Evolutionary conservation across 2,113 vertebrate genomes (phyloP).

Genomic region (Tenrec ecaudatus): DNA sequence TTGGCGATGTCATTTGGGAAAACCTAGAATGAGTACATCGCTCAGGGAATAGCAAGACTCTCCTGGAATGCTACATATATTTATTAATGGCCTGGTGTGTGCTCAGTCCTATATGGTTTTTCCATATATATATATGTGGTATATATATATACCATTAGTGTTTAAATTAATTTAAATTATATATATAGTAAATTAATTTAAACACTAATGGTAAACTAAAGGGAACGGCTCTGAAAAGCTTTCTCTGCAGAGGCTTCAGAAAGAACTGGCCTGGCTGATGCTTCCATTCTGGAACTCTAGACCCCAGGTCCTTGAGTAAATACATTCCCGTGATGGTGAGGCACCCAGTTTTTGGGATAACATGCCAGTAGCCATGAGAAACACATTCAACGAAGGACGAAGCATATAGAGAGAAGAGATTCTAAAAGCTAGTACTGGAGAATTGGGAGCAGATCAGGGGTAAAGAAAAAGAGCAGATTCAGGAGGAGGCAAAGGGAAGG

Average conservation of each 20-base stretch:
- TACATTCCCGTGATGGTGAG: background rate
- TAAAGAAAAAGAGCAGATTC: background rate
- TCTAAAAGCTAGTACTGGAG: background rate
- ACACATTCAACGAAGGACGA: background rate
- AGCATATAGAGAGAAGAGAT: background rate
- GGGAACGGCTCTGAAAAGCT: background rate
- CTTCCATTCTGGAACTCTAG: background rate
- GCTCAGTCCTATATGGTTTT: too few species aligned
- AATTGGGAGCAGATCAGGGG: background rate
- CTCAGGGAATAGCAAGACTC: too few species aligned
- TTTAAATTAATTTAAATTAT: too few species aligned
- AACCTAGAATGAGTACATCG: too few species aligned
- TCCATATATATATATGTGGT: too few species aligned
- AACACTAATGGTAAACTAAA: background rate
- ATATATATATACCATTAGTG: too few species aligned
- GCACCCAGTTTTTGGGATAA: background rate
- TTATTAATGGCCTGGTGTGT: too few species aligned
- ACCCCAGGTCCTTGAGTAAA: background rate
- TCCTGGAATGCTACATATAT: too few species aligned
- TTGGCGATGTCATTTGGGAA: too few species aligned
- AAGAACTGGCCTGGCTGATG: background rate
- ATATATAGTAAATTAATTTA: too few species aligned
- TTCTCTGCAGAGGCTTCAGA: background rate
- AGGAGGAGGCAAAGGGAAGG: background rate
- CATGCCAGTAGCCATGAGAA: too few species aligned